Evolutionary conservation across 1,140 invertebrate genomes (phyloP).

Genomic region (Samia ricini): DNA sequence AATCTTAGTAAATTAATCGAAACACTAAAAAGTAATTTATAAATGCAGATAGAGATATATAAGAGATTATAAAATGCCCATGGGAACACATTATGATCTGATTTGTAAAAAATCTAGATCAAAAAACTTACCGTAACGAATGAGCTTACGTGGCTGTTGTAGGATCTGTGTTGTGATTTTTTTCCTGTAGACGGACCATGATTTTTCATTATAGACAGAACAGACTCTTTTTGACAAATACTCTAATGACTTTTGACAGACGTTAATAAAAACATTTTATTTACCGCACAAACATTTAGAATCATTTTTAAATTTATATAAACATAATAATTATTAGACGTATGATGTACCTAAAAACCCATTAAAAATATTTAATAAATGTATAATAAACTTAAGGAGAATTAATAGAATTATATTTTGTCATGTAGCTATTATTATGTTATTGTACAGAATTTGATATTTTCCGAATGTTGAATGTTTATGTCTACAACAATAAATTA

Average conservation of each 20-base stretch:
- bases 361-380: not conserved
- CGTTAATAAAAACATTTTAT: conserved; percentile 39
- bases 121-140: conserved; percentile 15
- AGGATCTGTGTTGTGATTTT: conserved; percentile 46
- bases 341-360: conserved; percentile 14
- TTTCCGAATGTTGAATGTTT: conserved; percentile 59
- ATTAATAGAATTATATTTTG: conserved; percentile 56
- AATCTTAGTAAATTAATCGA: not conserved
- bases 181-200: conserved; percentile 35
- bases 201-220: conserved; percentile 41
- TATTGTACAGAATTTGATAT: conserved; percentile 53
- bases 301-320: conserved; percentile 35
- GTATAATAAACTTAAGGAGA: conserved; percentile 27
- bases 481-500: conserved; percentile 67
- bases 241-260: conserved; percentile 63
- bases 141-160: conserved; percentile 70
- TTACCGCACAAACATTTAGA: conserved; percentile 62
- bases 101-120: conserved; percentile 3
- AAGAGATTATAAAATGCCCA: not conserved
- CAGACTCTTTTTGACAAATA: conserved; percentile 69
- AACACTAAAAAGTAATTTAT: not conserved
- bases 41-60: not conserved
- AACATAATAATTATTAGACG: conserved; percentile 38
- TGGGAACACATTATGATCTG: conserved; percentile 8
- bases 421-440: conserved; percentile 46